Percentiles rank a stretch among this genome's conserved stretches.
These are phyloP conservation scores for Scolopax rusticola DNA, from an alignment of 2,797 vertebrate species.

Conservation along the genomic window DNA sequence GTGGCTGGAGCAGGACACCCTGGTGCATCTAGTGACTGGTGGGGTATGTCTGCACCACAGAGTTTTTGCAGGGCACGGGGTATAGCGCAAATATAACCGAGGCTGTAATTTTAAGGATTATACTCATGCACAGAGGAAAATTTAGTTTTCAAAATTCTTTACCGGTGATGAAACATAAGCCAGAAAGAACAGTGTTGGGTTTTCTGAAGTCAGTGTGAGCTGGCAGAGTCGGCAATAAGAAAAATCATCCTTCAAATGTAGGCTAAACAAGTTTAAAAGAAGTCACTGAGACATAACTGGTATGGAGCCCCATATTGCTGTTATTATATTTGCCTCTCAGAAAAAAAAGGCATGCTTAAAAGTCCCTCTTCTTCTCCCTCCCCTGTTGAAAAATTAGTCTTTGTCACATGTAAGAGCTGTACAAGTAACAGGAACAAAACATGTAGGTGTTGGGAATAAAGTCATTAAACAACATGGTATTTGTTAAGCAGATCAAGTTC, in stretches of 20 bases:
- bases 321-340: neutral
- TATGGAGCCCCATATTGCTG: neutral
- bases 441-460: constrained; percentile 68
- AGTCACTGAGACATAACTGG: neutral
- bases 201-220: constrained; percentile 62
- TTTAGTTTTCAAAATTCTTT: constrained; percentile 42
- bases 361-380: constrained; percentile 21
- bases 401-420: constrained; percentile 51
- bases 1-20: neutral
- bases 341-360: neutral
- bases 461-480: constrained; percentile 61
- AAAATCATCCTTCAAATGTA: constrained; percentile 39
- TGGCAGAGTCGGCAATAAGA: constrained; percentile 46
- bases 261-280: constrained; percentile 40
- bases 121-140: constrained; percentile 13
- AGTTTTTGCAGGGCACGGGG: neutral
- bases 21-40: neutral
- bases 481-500: constrained; percentile 59
- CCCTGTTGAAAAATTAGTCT: constrained; percentile 48
- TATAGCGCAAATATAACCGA: neutral
- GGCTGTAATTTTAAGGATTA: constrained; percentile 35
- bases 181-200: constrained; percentile 34
- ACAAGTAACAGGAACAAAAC: constrained; percentile 66
- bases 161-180: neutral
- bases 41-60: neutral